Percentiles rank a stretch among this genome's conserved stretches.
phyloP scores from a whole-genome alignment of 1,140 invertebrate species.

The Stegodyphus mimosarum region DNA sequence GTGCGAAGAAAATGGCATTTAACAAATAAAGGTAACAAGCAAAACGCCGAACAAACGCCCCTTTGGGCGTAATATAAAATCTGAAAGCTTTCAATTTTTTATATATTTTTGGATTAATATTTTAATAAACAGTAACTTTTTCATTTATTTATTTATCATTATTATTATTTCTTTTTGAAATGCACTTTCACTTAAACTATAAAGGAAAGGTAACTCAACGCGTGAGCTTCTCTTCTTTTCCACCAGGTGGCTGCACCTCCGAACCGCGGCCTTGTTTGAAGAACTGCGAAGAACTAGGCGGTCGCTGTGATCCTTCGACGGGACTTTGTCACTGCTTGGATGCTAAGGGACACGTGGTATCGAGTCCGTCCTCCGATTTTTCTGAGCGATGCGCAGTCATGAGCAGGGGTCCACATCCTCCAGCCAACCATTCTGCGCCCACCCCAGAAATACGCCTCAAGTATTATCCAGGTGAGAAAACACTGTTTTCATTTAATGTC shows the following conservation, averaged over 20 bases:
- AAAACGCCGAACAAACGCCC: too few relatives aligned
- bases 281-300: slow-evolving; percentile 23
- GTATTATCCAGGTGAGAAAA: slow-evolving; percentile 47
- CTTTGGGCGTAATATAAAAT: too few relatives aligned
- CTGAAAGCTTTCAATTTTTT: too few relatives aligned
- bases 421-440: slow-evolving; percentile 41
- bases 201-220: too few relatives aligned
- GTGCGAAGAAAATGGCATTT: too few relatives aligned
- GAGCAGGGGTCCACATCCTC: slow-evolving; percentile 26
- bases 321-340: slow-evolving; percentile 13
- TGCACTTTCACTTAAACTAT: too few relatives aligned
- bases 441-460: slow-evolving; percentile 11
- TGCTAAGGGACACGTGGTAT: neutral
- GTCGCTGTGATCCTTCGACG: slow-evolving; percentile 6
- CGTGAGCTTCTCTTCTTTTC: neutral
- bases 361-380: neutral
- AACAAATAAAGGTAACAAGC: too few relatives aligned
- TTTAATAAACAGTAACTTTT: too few relatives aligned
- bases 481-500: too few relatives aligned
- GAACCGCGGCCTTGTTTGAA: slow-evolving; percentile 21
- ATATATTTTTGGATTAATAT: too few relatives aligned
- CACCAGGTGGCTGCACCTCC: slow-evolving; percentile 17
- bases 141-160: too few relatives aligned
- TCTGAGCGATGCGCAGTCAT: neutral
- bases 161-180: too few relatives aligned